Conservation (phyloP, 2,888 invertebrate species). For the Metopia argyrocephala region DNA sequence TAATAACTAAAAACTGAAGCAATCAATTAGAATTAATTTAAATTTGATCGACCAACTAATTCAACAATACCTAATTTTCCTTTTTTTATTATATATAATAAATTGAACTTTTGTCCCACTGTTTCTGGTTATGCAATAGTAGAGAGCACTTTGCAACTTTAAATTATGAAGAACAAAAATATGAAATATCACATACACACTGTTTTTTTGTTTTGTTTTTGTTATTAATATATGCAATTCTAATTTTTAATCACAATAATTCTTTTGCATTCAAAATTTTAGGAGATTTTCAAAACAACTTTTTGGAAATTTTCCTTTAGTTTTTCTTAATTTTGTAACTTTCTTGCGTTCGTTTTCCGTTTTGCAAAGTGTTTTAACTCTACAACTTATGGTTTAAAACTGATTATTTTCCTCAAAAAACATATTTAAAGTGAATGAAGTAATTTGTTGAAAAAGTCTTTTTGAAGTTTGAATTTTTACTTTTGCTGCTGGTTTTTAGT, state of each 20-base stretch:
- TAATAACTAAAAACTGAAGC: too few relatives aligned
- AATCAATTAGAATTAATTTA: too few relatives aligned
- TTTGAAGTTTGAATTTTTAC: not conserved
- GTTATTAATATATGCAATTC: too few relatives aligned
- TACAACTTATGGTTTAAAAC: constrained; percentile 51
- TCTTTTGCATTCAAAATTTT: not conserved
- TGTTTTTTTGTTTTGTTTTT: too few relatives aligned
- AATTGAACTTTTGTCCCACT: constrained; percentile 27
- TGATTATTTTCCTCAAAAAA: constrained; percentile 46
- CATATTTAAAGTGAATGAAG: constrained; percentile 7
- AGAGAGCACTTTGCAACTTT: not conserved
- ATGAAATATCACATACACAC: too few relatives aligned
- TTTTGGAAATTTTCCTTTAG: constrained; percentile 45
- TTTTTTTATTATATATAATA: not conserved
- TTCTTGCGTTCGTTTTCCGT: constrained; percentile 33
- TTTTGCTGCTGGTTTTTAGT: constrained; percentile 37
- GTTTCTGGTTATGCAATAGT: constrained; percentile 30
- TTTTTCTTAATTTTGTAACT: constrained; percentile 9
- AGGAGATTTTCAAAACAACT: constrained; percentile 7
- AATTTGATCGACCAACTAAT: too few relatives aligned
- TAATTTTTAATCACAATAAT: not conserved
- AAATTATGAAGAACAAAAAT: not conserved
- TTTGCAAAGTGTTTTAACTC: constrained; percentile 51
- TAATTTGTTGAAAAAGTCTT: not conserved
- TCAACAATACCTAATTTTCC: too few relatives aligned